Base-by-base conservation (phyloP, 2,797 vertebrate genomes). In the Anguilla marmorata region DNA sequence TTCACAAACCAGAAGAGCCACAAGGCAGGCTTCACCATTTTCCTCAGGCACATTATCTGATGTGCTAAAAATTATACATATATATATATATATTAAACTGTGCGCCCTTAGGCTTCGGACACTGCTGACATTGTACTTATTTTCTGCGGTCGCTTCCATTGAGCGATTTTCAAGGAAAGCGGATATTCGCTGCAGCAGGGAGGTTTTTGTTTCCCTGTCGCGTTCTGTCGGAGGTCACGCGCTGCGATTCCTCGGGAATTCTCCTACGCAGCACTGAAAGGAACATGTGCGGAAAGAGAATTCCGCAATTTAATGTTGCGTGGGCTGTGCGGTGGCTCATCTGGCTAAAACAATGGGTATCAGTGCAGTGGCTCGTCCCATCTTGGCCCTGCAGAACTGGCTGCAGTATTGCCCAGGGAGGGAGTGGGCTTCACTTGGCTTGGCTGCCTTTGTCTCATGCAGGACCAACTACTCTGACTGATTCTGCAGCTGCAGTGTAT, bases 41-140 rank as follows among this genome's bases (percentile, higher is more conserved):
- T 95, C 94, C 93, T 93, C 90, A 89, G 33, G 90, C 89, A n/a
- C 76, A 91, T 93, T 89, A 94, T 88, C 91, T 94, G 90, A 93
- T 92, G 89, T 90, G 85, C 83, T 89, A 88, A 88, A 72, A 84
- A 93, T 14, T 21, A 19, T 27, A n/a, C 4, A n/a, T 63, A 86
- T 37, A 37, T 37, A 0, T 66, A 85, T 21, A 85, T 33, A 56
- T n/a, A 85, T 56, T 30, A 27, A 72, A 72, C 2, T 27, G 63
- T 74, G 69, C 30, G 2, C 33, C 33, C 72, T 33, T 48, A 3
- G 58, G 56, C 41, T 86, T 86, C 19, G 41, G 19, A 86, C 33
- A 86, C 37, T 60, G 84, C 84, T 85, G 84, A 66, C 85, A 45
- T 24, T 48, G 19, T 48, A 21, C 4, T 66, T 86, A 86, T 86